Evolutionary conservation across 2,888 invertebrate genomes (phyloP), one percentile per base, ranked within the genome.

Genomic region (Allolobophora icterica): DNA sequence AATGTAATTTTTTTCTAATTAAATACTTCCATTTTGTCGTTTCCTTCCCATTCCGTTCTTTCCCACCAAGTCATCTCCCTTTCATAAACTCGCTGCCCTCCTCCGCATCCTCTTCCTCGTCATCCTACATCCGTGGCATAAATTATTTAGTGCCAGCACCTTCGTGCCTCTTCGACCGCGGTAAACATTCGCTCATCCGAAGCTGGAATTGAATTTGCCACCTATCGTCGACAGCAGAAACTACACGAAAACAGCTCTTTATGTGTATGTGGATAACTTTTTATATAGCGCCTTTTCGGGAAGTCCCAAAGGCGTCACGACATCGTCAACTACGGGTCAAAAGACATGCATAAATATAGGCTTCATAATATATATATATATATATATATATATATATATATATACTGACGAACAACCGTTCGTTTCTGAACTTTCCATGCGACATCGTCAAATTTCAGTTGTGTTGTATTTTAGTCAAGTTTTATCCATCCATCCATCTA

Each of bases 151-250:
- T n/a, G 71, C 71, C 71, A 71, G 8, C 71, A 71, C 71, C 71
- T 71, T 71, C 71, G 71, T 71, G 71, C 71, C 71, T 71, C 71
- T 71, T 71, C 71, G 71, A 71, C 71, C n/a, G n/a, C 71, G 71
- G 6, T 71, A n/a, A 1, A 71, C n/a, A 71, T 71, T 71, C 71
- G 3, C 71, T 71, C 71, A 71, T 71, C 71, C 71, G 71, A 8
- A 11, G 71, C 30, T n/a, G 71, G 71, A n/a, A 71, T n/a, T 71
- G 71, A 71, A 71, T 71, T 71, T 71, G 71, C 71, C 71, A 71
- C 71, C 71, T 71, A n/a, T 71, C 71, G n/a, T 13, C n/a, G 2
- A n/a, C 71, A 13, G n/a, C 71, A 71, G 71, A 71, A 71, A 71
- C 71, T 11, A 71, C 71, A n/a, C 71, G 30, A 71, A 52, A 24